These are phyloP conservation scores for Gymnothorax reevesii DNA, from an alignment of 2,797 vertebrate species.

Conservation along the genomic window DNA sequence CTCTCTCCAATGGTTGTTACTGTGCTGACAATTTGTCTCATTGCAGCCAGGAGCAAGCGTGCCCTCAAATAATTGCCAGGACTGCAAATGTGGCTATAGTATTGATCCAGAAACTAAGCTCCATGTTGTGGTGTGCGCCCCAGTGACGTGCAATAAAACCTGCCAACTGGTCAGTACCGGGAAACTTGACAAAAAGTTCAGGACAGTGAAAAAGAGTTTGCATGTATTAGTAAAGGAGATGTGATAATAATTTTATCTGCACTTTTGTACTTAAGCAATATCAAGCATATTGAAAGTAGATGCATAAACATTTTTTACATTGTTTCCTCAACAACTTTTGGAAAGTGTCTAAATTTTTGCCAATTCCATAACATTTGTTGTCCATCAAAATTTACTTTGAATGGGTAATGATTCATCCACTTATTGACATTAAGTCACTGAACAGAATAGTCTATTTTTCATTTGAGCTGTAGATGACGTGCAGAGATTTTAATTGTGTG, in stretches of 20 bases:
- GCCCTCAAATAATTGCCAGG: constrained; percentile 71
- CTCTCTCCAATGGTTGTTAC: background rate
- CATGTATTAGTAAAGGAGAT: background rate
- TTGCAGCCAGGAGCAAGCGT: constrained; percentile 77
- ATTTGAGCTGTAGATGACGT: background rate
- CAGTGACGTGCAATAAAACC: constrained; percentile 60
- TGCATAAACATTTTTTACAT: background rate
- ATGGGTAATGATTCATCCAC: background rate
- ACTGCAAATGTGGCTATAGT: constrained; percentile 70
- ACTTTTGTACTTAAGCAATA: background rate
- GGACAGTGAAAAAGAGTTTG: too few relatives aligned
- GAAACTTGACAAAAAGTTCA: background rate
- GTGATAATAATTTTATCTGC: too few relatives aligned
- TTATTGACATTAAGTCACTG: background rate
- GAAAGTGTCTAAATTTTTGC: background rate
- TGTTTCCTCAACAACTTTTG: background rate
- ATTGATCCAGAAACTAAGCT: constrained; percentile 63
- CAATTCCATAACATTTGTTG: background rate
- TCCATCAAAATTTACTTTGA: background rate
- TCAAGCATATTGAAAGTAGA: background rate
- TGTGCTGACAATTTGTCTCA: background rate
- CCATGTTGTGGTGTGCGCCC: constrained; percentile 68
- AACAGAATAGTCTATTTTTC: background rate
- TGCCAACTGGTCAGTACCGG: constrained; percentile 73
- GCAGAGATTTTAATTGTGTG: background rate